phyloP scores from a whole-genome alignment of 2,797 vertebrate genomes.

The Platalea minor region DNA sequence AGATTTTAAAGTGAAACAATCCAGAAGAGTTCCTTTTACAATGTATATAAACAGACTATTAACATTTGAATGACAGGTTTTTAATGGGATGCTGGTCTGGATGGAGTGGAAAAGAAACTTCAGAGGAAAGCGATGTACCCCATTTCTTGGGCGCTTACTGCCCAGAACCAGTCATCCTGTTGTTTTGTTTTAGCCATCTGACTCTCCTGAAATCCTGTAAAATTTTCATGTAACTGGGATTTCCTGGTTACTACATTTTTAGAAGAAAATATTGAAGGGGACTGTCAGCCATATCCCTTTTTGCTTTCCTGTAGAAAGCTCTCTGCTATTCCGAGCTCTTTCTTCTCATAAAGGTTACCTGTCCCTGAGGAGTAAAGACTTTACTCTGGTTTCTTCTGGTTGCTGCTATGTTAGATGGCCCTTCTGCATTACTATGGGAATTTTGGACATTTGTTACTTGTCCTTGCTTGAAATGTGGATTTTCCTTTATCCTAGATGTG shows the following conservation, averaged over 20 bases:
- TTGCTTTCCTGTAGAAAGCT: background rate
- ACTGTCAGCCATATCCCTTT: background rate
- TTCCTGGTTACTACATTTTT: background rate
- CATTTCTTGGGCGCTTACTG: background rate
- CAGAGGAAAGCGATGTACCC: background rate
- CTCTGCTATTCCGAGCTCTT: background rate
- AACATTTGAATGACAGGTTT: background rate
- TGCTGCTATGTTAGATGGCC: background rate
- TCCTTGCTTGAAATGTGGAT: background rate
- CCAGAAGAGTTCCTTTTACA: background rate
- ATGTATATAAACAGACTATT: background rate
- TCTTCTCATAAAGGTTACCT: background rate
- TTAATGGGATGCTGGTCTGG: background rate
- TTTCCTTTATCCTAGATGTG: background rate
- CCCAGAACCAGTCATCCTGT: fast-evolving
- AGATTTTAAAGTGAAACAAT: conserved; percentile 1
- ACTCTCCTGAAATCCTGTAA: background rate
- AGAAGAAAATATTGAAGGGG: background rate
- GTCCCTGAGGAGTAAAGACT: background rate
- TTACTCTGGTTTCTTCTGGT: background rate
- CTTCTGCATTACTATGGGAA: background rate
- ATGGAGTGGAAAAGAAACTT: background rate
- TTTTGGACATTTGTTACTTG: background rate
- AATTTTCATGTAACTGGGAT: too few species aligned
- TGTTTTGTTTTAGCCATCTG: background rate